These are phyloP conservation scores for Charina bottae DNA, from an alignment of 2,113 vertebrate genomes.

Conservation along the genomic window DNA sequence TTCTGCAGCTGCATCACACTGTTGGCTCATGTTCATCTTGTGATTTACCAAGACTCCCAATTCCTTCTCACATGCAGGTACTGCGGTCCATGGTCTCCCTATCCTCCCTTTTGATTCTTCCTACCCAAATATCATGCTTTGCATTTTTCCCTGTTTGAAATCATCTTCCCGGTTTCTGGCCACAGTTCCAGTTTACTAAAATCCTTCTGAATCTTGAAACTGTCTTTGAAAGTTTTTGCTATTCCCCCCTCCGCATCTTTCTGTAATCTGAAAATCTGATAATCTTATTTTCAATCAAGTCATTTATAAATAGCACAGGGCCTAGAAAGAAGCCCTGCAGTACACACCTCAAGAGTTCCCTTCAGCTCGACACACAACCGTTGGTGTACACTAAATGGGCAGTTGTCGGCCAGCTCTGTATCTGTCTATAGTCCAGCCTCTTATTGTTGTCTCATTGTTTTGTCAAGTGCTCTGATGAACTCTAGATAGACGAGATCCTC, in stretches of 20 bases:
- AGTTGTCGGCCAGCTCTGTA: background rate
- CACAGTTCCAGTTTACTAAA: background rate
- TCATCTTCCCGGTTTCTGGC: background rate
- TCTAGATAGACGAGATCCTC: background rate
- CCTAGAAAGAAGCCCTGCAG: background rate
- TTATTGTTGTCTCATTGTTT: background rate
- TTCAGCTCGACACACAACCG: background rate
- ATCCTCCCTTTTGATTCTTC: background rate
- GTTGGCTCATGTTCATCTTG: background rate
- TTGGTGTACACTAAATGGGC: background rate
- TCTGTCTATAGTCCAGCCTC: background rate
- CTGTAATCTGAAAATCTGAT: too few species aligned
- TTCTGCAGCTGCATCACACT: background rate
- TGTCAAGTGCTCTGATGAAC: background rate
- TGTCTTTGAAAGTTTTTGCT: too few species aligned
- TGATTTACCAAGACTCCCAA: background rate
- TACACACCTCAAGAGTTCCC: background rate
- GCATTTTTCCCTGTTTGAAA: background rate
- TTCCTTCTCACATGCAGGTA: background rate
- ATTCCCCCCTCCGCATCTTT: too few species aligned
- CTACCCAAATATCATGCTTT: background rate
- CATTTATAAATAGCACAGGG: background rate
- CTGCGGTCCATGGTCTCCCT: background rate
- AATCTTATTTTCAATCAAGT: too few species aligned
- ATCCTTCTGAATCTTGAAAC: background rate